phyloP scores from a whole-genome alignment of 2,797 vertebrate species.

The Staurois parvus region DNA sequence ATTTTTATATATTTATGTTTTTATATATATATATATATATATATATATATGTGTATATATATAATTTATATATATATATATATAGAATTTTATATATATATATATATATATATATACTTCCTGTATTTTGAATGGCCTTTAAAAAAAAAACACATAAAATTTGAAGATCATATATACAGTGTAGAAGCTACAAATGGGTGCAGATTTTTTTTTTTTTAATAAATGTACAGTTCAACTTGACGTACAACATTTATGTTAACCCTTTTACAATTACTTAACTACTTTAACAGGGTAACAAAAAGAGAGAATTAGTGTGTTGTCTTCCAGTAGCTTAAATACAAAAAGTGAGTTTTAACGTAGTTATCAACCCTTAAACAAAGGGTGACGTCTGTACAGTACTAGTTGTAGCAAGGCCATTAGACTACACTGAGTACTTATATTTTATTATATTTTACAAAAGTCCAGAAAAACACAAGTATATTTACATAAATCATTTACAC shows the following conservation, averaged over 20 bases:
- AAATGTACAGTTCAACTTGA: constrained; percentile 36
- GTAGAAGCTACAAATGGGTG: constrained; percentile 20
- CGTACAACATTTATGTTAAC: constrained; percentile 30
- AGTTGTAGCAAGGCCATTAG: not conserved
- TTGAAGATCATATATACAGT: constrained; percentile 40
- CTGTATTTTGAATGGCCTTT: constrained; percentile 38
- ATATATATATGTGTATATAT: constrained; percentile 37
- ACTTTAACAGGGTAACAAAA: constrained; percentile 29
- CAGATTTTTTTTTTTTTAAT: not conserved
- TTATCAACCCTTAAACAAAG: not conserved
- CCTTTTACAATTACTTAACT: not conserved
- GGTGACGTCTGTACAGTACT: constrained; percentile 14
- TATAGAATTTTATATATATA: constrained; percentile 15
- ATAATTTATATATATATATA: constrained; percentile 42
- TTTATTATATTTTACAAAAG: constrained; percentile 18
- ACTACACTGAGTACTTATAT: not conserved
- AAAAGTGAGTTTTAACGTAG: constrained; percentile 16
- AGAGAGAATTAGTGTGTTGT: constrained; percentile 46
- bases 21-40: constrained; percentile 38
- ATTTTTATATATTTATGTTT: too few species aligned
- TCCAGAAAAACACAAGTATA: not conserved
- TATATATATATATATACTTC: constrained; percentile 46
- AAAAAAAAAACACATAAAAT: constrained; percentile 2
- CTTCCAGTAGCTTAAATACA: constrained; percentile 52
- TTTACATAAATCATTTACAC: not conserved